Base-by-base conservation (phyloP, 2,797 vertebrate genomes). In the Pseudomugil tenellus region DNA sequence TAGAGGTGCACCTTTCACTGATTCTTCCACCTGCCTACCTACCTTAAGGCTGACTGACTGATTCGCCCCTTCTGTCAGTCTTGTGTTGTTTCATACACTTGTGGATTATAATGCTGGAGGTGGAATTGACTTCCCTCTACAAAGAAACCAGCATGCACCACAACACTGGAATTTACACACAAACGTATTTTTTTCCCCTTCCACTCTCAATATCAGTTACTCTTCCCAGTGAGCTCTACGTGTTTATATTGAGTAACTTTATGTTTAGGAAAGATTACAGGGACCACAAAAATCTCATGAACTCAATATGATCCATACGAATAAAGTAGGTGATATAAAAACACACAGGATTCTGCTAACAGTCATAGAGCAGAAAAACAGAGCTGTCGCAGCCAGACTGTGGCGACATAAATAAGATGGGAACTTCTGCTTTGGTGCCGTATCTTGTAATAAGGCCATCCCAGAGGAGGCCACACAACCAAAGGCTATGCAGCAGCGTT, bases 401-500 rank as follows among this genome's bases (percentile, higher is more conserved):
- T 63, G 62, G 35, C 16, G 35, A 61, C 39, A 37, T 52, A 69
- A 79, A 76, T 23, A 54, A 77, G 65, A 39, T 31, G 29, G 34
- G 19, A 68, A 61, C 77, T 63, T 29, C 16, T 2, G 63, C 68
- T 64, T 35, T 21, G 41, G 60, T 16, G 17, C 21, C 61, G 23
- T 52, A 58, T 57, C 65, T 80, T 70, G 67, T 78, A 71, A 83
- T 64, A 70, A 49, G 62, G 39, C 37, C 34, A 43, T 68, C 66
- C 55, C 65, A 67, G 23, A 63, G 77, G 80, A 84, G 51, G 58
- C 29, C 58, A 84, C 79, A 59, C 72, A 63, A 76, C 75, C 71
- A 68, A 74, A 65, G 79, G 80, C 77, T 66, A 35, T 41, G 29
- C 68, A 56, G 66, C 19, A 7, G 57, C 28, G 66, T 79, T 67